Percentiles rank a stretch among this genome's conserved stretches.
phyloP scores from a whole-genome alignment of 1,140 invertebrate species.

The Spodoptera frugiperda region DNA sequence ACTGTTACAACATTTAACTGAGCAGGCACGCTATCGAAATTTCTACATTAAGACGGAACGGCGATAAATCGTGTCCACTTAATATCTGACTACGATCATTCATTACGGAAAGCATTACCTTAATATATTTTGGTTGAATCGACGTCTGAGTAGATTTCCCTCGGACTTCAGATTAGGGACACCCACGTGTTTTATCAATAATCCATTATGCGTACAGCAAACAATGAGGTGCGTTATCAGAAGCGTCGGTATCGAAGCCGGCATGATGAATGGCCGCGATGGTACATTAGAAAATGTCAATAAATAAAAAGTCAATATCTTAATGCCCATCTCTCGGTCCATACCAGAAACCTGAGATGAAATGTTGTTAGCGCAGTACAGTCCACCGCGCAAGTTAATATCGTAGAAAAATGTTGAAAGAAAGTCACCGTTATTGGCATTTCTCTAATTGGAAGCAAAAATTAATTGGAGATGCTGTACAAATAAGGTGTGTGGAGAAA shows the following conservation, averaged over 20 bases:
- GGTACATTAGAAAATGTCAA: constrained; percentile 83
- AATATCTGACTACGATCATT: constrained; percentile 76
- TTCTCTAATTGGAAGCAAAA: constrained; percentile 40
- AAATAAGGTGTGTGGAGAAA: constrained; percentile 10
- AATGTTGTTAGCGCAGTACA: constrained; percentile 61
- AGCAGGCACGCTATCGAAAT: constrained; percentile 68
- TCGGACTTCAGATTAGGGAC: constrained; percentile 74
- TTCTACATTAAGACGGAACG: constrained; percentile 72
- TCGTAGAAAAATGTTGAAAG: constrained; percentile 32
- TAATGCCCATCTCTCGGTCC: constrained; percentile 65
- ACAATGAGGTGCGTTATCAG: constrained; percentile 81
- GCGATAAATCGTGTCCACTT: constrained; percentile 79
- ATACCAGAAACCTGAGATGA: constrained; percentile 65
- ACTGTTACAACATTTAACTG: constrained; percentile 75
- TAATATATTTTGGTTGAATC: constrained; percentile 73
- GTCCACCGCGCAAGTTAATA: constrained; percentile 57
- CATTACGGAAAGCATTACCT: constrained; percentile 69
- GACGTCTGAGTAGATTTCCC: constrained; percentile 71
- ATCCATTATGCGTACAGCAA: constrained; percentile 83
- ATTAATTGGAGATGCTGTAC: constrained; percentile 27
- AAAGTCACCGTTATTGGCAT: constrained; percentile 18
- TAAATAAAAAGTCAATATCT: constrained; percentile 84
- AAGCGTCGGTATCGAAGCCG: constrained; percentile 61
- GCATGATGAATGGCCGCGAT: constrained; percentile 76
- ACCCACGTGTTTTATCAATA: constrained; percentile 85